These are phyloP conservation scores for Orestias chungarensis DNA, from an alignment of 2,797 vertebrate species.

Conservation along the genomic window DNA sequence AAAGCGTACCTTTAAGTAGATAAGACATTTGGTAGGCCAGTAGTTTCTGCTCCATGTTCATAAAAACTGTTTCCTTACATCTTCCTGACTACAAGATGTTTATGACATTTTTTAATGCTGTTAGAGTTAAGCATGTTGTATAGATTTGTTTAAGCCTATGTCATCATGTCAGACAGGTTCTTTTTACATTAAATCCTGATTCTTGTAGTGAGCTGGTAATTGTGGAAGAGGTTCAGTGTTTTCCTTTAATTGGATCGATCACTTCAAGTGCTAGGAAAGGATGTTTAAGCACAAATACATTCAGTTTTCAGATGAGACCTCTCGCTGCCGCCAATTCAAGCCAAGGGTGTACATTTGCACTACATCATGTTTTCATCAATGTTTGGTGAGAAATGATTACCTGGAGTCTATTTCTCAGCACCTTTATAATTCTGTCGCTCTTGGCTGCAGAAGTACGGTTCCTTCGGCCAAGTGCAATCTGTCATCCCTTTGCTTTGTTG, in stretches of 20 bases:
- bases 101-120: no score
- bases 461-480: conserved; percentile 10
- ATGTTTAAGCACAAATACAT: not conserved
- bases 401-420: conserved; percentile 21
- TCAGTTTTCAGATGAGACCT: not conserved
- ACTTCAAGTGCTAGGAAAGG: not conserved
- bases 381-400: conserved; percentile 16
- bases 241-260: not conserved
- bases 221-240: not conserved
- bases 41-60: no score
- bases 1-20: no score
- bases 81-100: no score
- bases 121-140: no score
- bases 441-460: conserved; percentile 8
- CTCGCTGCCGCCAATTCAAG: conserved; percentile 8
- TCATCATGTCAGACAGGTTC: no score
- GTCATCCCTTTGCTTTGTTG: not conserved
- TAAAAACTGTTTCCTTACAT: no score
- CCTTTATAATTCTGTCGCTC: conserved; percentile 4
- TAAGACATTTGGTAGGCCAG: no score
- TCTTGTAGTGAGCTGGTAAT: no score
- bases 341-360: not conserved
- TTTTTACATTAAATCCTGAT: no score
- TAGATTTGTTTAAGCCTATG: no score
- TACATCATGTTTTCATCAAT: not conserved